Evolutionary conservation across 2,113 vertebrate species (phyloP).

Genomic region (Caretta caretta): DNA sequence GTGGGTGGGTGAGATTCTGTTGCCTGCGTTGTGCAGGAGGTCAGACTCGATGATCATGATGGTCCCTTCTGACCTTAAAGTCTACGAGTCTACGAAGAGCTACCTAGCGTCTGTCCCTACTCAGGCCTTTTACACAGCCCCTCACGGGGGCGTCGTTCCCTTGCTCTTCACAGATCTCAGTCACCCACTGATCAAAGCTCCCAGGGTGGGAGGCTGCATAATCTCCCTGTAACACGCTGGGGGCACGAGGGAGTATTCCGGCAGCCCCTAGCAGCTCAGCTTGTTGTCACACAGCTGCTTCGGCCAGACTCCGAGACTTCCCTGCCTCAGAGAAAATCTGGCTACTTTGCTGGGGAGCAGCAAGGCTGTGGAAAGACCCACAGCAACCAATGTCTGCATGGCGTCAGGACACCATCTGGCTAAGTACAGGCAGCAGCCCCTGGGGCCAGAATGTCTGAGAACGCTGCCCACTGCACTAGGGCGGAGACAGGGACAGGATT

Average conservation of each 20-base stretch:
- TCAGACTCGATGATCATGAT: too few relatives aligned
- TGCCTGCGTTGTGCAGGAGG: too few relatives aligned
- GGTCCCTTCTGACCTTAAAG: too few relatives aligned
- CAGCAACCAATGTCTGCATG: not conserved
- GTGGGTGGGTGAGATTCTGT: too few relatives aligned
- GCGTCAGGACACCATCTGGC: not conserved
- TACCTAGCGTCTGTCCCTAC: slow-evolving; percentile 11
- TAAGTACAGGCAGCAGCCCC: not conserved
- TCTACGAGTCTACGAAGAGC: not conserved
- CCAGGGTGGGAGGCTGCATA: not conserved
- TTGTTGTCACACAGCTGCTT: not conserved
- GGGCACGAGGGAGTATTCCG: not conserved
- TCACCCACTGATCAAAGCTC: not conserved
- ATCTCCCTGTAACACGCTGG: accelerated
- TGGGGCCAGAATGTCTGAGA: not conserved
- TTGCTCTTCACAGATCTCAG: not conserved
- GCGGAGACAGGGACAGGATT: accelerated
- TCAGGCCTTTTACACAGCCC: slow-evolving; percentile 27
- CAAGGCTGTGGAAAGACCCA: not conserved
- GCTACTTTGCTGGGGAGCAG: not conserved
- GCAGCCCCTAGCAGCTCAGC: not conserved
- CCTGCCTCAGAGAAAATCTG: not conserved
- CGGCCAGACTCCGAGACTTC: not conserved
- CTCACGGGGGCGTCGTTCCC: not conserved
- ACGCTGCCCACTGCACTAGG: accelerated